Percentiles rank a stretch among this genome's conserved stretches.
Evolutionary conservation across 2,797 vertebrate species (phyloP).

Genomic region (Thunnus albacares): DNA sequence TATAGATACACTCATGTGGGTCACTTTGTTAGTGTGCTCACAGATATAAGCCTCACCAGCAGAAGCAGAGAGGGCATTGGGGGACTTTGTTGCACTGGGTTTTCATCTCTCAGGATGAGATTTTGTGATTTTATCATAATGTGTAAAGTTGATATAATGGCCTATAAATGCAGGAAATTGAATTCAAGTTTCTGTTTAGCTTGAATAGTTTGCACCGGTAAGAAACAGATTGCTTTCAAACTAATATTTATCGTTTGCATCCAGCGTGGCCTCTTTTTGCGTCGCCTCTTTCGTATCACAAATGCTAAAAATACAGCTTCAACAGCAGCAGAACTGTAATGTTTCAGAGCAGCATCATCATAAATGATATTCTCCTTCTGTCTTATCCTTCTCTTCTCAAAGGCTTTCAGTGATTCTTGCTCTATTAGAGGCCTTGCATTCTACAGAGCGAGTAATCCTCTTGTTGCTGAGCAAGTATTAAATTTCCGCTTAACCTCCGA

Average conservation of each 20-base stretch:
- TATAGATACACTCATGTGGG: not conserved
- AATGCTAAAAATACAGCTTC: not conserved
- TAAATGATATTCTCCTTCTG: not conserved
- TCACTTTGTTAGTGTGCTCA: too few relatives aligned
- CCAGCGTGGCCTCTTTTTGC: not conserved
- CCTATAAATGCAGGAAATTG: too few relatives aligned
- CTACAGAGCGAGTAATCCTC: constrained; percentile 19
- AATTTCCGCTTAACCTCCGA: constrained; percentile 34
- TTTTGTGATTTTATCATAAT: too few relatives aligned
- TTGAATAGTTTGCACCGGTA: too few relatives aligned
- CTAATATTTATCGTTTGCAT: not conserved
- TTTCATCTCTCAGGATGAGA: too few relatives aligned
- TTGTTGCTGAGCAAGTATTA: constrained; percentile 40
- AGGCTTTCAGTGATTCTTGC: constrained; percentile 7
- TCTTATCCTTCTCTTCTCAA: not conserved
- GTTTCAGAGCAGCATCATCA: not conserved
- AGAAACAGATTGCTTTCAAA: not conserved
- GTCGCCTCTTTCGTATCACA: not conserved
- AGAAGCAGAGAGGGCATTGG: too few relatives aligned
- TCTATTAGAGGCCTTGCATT: constrained; percentile 21
- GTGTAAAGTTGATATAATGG: too few relatives aligned
- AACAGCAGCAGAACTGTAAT: not conserved
- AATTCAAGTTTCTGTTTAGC: too few relatives aligned
- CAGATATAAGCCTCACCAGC: too few relatives aligned
- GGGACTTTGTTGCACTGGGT: too few relatives aligned